A percentile compares a stretch with the other conserved stretches of the same genome.
Conservation (phyloP, 2,888 invertebrate genomes). For the Agonopterix arenella region DNA sequence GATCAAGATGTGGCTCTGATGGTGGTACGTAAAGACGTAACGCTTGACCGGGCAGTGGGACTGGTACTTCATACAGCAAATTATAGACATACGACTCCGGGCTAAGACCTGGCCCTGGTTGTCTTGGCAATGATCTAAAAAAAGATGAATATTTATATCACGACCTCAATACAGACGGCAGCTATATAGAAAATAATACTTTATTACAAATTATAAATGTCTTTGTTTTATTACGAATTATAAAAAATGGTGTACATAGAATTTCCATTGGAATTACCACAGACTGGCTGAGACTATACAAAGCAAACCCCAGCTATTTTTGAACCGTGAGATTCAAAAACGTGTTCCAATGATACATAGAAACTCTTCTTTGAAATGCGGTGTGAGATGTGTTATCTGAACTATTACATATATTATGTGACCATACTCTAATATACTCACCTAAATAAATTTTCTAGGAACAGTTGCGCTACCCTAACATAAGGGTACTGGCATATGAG, state of each 20-base stretch:
- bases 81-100: constrained; percentile 97
- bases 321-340: too few relatives aligned
- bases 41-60: constrained; percentile 93
- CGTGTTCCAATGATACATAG: too few relatives aligned
- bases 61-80: constrained; percentile 93
- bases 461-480: constrained; percentile 89
- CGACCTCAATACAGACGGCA: background rate
- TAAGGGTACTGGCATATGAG: constrained; percentile 95
- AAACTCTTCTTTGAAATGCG: too few relatives aligned
- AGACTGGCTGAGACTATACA: too few relatives aligned
- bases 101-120: constrained; percentile 85
- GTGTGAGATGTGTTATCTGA: background rate
- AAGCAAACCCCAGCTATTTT: too few relatives aligned
- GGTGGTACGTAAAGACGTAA: constrained; percentile 86
- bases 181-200: background rate
- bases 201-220: too few relatives aligned
- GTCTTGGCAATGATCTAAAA: constrained; percentile 85
- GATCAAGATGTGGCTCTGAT: constrained; percentile 81
- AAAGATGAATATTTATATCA: background rate
- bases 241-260: too few relatives aligned
- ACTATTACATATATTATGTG: background rate
- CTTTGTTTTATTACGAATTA: too few relatives aligned
- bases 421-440: constrained; percentile 45
- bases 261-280: too few relatives aligned
- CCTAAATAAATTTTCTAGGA: constrained; percentile 92